Evolutionary conservation across 2,797 vertebrate species (phyloP).

Genomic region (Peromyscus eremicus): DNA sequence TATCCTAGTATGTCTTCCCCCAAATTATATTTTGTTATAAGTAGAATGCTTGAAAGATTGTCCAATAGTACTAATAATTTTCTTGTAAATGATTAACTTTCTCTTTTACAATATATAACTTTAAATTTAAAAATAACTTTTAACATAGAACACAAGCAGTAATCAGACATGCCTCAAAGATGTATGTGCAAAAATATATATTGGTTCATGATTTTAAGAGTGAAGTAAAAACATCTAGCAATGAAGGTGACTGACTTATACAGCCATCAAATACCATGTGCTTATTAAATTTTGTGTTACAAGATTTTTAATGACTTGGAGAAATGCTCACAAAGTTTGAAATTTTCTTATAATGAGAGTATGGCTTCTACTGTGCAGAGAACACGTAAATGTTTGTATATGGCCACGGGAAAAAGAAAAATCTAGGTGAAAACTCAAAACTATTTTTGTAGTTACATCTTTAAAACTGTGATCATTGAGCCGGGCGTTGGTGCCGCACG

Average conservation of each 20-base stretch:
- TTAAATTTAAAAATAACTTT: too few species aligned
- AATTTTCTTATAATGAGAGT: slow-evolving; percentile 26
- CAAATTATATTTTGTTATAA: too few species aligned
- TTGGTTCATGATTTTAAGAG: too few species aligned
- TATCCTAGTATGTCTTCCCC: too few species aligned
- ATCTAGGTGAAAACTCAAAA: neutral
- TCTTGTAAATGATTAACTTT: too few species aligned
- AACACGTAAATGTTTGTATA: neutral
- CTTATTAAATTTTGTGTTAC: slow-evolving; percentile 43
- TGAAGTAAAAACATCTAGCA: neutral
- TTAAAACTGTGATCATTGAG: neutral
- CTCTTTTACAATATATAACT: too few species aligned
- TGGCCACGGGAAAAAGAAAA: neutral
- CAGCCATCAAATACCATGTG: neutral
- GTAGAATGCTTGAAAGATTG: too few species aligned
- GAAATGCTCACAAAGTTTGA: slow-evolving; percentile 43
- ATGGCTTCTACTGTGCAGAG: neutral
- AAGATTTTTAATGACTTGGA: slow-evolving; percentile 8
- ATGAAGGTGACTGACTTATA: neutral
- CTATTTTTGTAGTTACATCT: neutral
- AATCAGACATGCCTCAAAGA: too few species aligned
- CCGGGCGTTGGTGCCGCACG: too few species aligned
- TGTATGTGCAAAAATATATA: too few species aligned
- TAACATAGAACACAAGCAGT: too few species aligned
- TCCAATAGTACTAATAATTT: too few species aligned